Evolutionary conservation across 1,140 invertebrate species (phyloP).

Genomic region (Chironomus striatipennis): DNA sequence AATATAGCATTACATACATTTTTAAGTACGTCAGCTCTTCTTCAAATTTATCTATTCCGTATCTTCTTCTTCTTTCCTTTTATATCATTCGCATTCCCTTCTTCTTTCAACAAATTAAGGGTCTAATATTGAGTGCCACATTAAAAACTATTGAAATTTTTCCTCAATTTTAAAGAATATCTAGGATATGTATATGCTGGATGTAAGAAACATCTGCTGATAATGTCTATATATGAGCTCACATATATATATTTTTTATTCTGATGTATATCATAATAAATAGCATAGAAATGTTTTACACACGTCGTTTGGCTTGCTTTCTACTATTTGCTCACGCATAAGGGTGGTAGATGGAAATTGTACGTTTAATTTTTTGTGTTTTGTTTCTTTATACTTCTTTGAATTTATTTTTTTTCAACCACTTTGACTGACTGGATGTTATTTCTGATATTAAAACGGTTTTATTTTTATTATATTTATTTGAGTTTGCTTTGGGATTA

Average conservation of each 20-base stretch:
- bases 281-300: background rate
- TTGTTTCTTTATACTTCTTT: background rate
- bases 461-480: too few relatives aligned
- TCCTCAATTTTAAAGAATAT: too few relatives aligned
- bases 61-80: too few relatives aligned
- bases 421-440: background rate
- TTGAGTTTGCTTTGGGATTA: too few relatives aligned
- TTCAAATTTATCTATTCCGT: background rate
- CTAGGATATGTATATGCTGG: too few relatives aligned
- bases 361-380: background rate
- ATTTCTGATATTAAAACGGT: background rate
- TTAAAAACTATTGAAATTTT: background rate
- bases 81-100: too few relatives aligned
- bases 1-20: conserved; percentile 6
- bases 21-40: background rate
- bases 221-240: background rate
- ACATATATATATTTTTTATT: background rate
- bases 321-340: too few relatives aligned
- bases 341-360: too few relatives aligned
- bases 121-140: background rate
- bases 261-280: background rate
- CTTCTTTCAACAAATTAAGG: background rate
- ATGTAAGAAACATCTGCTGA: background rate
- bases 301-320: background rate
- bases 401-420: background rate